Percentiles rank a stretch among this genome's conserved stretches.
Conservation (phyloP, 2,888 invertebrate species). For the Acholoe squamosa region DNA sequence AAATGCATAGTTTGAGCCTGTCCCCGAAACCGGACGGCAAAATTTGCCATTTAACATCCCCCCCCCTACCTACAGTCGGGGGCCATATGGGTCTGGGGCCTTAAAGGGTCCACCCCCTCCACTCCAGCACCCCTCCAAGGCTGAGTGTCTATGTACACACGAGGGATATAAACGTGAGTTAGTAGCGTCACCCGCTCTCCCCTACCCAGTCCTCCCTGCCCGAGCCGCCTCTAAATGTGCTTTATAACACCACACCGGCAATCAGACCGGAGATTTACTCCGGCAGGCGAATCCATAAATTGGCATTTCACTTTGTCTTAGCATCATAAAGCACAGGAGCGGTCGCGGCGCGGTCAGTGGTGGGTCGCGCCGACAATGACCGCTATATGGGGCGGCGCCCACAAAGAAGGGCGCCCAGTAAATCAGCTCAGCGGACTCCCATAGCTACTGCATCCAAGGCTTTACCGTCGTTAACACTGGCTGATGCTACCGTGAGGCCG, state of each 20-base stretch:
- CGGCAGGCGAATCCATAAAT: conserved; percentile 39
- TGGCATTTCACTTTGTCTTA: conserved; percentile 25
- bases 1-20: too few species aligned
- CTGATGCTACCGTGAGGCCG: too few species aligned
- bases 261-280: conserved; percentile 53
- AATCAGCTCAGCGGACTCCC: background rate
- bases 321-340: conserved; percentile 33
- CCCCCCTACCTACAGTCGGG: too few species aligned
- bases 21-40: too few species aligned
- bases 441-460: too few species aligned
- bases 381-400: conserved; percentile 8
- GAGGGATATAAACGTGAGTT: background rate
- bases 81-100: too few species aligned
- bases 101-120: too few species aligned
- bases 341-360: background rate
- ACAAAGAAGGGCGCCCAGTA: conserved; percentile 11
- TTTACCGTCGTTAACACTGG: too few species aligned
- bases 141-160: too few species aligned
- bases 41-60: too few species aligned
- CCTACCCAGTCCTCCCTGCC: background rate
- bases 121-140: too few species aligned
- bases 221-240: background rate
- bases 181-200: background rate
- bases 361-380: conserved; percentile 8
- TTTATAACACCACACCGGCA: conserved; percentile 55